Base-by-base conservation (phyloP, 2,888 invertebrate species). In the Aradus depressus region DNA sequence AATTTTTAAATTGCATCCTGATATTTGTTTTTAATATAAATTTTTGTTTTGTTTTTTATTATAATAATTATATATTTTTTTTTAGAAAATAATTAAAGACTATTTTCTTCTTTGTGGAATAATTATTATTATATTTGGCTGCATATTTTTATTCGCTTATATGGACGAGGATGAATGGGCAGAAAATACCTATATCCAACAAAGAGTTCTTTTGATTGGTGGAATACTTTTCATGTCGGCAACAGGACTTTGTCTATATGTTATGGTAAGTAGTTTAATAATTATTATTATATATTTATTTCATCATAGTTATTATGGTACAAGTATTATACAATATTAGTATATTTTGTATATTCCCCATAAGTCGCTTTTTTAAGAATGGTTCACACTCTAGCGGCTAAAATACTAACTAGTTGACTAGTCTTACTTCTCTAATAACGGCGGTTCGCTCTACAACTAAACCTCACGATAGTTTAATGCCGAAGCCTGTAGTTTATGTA, bases 81-180 rank as follows among this genome's bases (percentile, higher is more conserved):
- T 39, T 41, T 26, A 49, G 49, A 49, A 22, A 49, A 5, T 26
- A 32, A 10, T 41, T 25, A 12, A 41, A 32, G 49, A 49, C 37
- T 35, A 32, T 22, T 49, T 39, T 18, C 37, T 49, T 16, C 23
- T 49, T 2, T 28, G 31, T 31, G 49, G 41, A 8, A 19, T 49
- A 8, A 21, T 49, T 22, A 41, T 49, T 41, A 32, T 49, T n/a
- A 49, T 49, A 12, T 19, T 32, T 32, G 31, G 49, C 22, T 41
- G 41, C n/a, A 41, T 49, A 39, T 4, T 32, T 19, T 12, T 49
- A 8, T 49, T 41, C 38, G 14, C 41, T 22, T 49, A 31, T 19
- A 39, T 49, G 37, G 47, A 47, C 32, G 41, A 41, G 22, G 38
- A 32, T 19, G 16, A 49, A 1, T 49, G 49, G 49, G 28, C 49